Percentiles rank a stretch among this genome's conserved stretches.
Evolutionary conservation across 92 coral and sea anemone genomes (phyloP).

Genomic region (Parazoanthus atlanticus): DNA sequence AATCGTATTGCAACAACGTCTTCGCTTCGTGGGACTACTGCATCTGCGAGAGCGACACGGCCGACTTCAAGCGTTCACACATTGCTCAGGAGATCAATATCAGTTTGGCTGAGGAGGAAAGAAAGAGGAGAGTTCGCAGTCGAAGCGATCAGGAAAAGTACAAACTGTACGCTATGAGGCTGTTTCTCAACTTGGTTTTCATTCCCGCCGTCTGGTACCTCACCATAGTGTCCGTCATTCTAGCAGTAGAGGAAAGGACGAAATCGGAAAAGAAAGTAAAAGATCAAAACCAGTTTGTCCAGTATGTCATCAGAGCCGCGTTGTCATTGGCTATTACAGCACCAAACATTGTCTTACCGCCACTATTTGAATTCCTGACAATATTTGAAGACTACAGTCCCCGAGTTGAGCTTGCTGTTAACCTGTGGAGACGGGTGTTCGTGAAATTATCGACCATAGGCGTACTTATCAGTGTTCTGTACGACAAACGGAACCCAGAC

Average conservation of each 20-base stretch:
- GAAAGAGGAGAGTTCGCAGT: slow-evolving; percentile 63
- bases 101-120: slow-evolving; percentile 72
- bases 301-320: slow-evolving; percentile 37
- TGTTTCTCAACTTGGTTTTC: slow-evolving; percentile 65
- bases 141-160: slow-evolving; percentile 74
- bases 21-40: slow-evolving; percentile 98
- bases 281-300: slow-evolving; percentile 54
- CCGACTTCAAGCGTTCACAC: slow-evolving; percentile 76
- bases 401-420: slow-evolving; percentile 84
- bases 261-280: slow-evolving; percentile 48
- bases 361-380: slow-evolving; percentile 86
- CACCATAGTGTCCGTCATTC: slow-evolving; percentile 63
- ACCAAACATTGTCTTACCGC: slow-evolving; percentile 85
- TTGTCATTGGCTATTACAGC: slow-evolving; percentile 86
- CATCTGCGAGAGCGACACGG: slow-evolving; percentile 74
- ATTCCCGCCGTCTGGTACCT: slow-evolving; percentile 88
- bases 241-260: slow-evolving; percentile 58
- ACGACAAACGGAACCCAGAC: slow-evolving; percentile 58
- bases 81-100: slow-evolving; percentile 74
- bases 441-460: slow-evolving; percentile 92
- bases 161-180: slow-evolving; percentile 66
- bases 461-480: slow-evolving; percentile 76
- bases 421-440: slow-evolving; percentile 83
- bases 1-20: slow-evolving; percentile 85
- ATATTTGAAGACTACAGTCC: slow-evolving; percentile 96